Evolutionary conservation across 2,113 vertebrate species (phyloP), one percentile per base, ranked within the genome.

Genomic region (Alces alces): DNA sequence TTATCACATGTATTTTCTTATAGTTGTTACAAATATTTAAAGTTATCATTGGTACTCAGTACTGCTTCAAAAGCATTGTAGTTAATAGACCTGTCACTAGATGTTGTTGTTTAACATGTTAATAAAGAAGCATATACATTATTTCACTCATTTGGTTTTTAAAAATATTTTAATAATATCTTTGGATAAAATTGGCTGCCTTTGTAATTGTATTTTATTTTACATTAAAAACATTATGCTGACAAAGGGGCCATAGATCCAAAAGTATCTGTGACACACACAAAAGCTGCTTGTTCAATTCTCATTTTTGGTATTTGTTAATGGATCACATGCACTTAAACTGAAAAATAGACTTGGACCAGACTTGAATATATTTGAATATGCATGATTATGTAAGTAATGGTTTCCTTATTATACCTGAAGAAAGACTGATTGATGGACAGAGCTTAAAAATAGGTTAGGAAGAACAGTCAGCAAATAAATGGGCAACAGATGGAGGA

Each of bases 121-220:
- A 79, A 76, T 43, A 82, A 90, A 84, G 39, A 92, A 70, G 50
- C 55, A 89, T 39, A 87, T 39, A 78, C 17, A 73, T 91, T 96
- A 64, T 97, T 84, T 66, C 9, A 78, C 16, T 78, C 39, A n/a
- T 52, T 83, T 95, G 52, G 15, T 17, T 91, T 87, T 89, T 54
- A 52, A 80, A 86, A 87, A n/a, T 79, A 70, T 43, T 92, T 70
- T 85, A 28, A 84, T 92, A 94, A 66, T 58, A 76, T 73, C 88
- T 83, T 90, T 94, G 30, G 83, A 30, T 90, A 83, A 52, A 70
- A 90, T 73, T 86, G n/a, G 11, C 15, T 97, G 19, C 30, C 54
- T 96, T 96, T 94, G 13, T 92, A 83, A 95, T 73, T 21, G 30
- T 80, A 86, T 82, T 96, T 86, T 94, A 58, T 96, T 95, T 95